Base-by-base conservation (phyloP, 1,140 invertebrate genomes). In the Aporrectodea caliginosa region DNA sequence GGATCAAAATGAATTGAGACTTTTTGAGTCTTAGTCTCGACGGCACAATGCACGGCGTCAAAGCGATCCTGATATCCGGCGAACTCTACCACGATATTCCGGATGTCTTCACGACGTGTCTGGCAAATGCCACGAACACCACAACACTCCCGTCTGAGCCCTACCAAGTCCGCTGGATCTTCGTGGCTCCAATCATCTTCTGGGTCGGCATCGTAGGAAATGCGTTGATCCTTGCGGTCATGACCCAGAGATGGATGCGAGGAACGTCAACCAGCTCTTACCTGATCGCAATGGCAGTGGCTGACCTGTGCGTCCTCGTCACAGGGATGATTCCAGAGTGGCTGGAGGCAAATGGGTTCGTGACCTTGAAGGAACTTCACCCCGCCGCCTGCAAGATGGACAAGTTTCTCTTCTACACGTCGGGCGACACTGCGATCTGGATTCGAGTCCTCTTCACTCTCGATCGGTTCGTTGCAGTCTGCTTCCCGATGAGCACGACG, bases 381-480 rank as follows among this genome's bases (percentile, higher is more conserved):
- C 69, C 76, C 35, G 22, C 75, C n/a, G 68, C 77, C 1, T 83
- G 83, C 75, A 83, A 83, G 71, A 30, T 82, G 29, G 80, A 80
- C 43, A 80, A 78, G 75, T 82, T 83, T 27, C 16, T 77, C 27
- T 79, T 82, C 58, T 82, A 78, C 69, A 78, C 78, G 6, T 69
- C 58, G 69, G 75, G 31, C n/a, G 79, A 82, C 69, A 79, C 79
- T 71, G 73, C 80, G 43, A 81, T 83, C 27, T 83, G 83, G 83
- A 79, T 83, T 1, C 78, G 82, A 16, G 79, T 82, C 1, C 69
- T 81, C 12, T 82, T 83, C 75, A 82, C 83, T 0, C 69, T 83
- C 30, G 83, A 83, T 43, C 68, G 83, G 16, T 82, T 79, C 35
- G 82, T 83, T 34, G 83, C 82, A 69, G 83, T 83, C 1, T 79